Percentiles rank a stretch among this genome's conserved stretches.
Conservation (phyloP, 1,140 invertebrate genomes). For the Drosophila triauraria region DNA sequence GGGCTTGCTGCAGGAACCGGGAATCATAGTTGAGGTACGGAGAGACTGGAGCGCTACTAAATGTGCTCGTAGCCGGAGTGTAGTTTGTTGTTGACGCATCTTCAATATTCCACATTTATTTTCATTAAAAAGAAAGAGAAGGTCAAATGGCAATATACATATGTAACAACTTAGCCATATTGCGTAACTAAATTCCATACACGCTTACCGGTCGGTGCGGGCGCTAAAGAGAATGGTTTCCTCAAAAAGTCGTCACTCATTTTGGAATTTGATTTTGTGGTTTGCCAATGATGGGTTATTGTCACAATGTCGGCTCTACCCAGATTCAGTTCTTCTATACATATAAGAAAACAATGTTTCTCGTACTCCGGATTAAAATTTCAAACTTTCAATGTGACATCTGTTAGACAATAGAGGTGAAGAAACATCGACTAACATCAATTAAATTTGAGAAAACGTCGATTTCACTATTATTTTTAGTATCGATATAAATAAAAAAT, state of each 20-base stretch:
- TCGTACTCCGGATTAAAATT: constrained; percentile 51
- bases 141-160: neutral
- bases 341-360: constrained; percentile 41
- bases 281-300: constrained; percentile 51
- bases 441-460: neutral
- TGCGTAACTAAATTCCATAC: constrained; percentile 60
- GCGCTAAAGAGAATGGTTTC: constrained; percentile 77
- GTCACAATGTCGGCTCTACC: constrained; percentile 47
- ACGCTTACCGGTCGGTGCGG: constrained; percentile 69
- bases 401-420: constrained; percentile 14
- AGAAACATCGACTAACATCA: neutral
- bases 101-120: constrained; percentile 26
- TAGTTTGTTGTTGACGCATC: constrained; percentile 52
- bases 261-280: constrained; percentile 68
- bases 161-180: constrained; percentile 54
- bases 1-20: constrained; percentile 91
- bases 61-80: constrained; percentile 60
- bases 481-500: neutral
- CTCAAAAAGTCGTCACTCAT: constrained; percentile 84
- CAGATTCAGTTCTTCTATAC: constrained; percentile 43
- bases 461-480: neutral
- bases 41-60: constrained; percentile 88
- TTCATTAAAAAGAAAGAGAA: constrained; percentile 12
- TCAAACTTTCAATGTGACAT: constrained; percentile 47
- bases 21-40: constrained; percentile 98